Conservation (phyloP, 92 coral and sea anemone genomes). For the Palythoa grandis region DNA sequence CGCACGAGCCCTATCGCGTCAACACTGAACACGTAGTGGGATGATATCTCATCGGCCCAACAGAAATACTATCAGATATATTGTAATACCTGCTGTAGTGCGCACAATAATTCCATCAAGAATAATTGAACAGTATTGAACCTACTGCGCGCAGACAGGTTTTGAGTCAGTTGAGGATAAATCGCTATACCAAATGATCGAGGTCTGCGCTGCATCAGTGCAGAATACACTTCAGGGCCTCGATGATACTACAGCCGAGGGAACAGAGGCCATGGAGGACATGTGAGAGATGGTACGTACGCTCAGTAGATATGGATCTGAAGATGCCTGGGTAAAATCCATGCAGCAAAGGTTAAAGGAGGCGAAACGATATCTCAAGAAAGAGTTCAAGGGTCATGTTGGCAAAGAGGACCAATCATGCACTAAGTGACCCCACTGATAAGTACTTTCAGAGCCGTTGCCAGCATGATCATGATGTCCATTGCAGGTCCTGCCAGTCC, state of each 20-base stretch:
- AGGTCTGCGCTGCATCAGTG: conserved; percentile 62
- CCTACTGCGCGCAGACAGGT: conserved; percentile 47
- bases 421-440: conserved; percentile 59
- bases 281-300: conserved; percentile 43
- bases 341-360: conserved; percentile 53
- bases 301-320: conserved; percentile 48
- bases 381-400: conserved; percentile 63
- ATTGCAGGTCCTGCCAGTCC: conserved; percentile 54
- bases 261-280: conserved; percentile 64
- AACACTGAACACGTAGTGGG: conserved; percentile 57
- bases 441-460: conserved; percentile 33
- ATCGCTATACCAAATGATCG: conserved; percentile 63
- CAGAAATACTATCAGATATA: conserved; percentile 48
- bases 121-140: conserved; percentile 55
- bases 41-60: conserved; percentile 60
- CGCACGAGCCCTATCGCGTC: conserved; percentile 58
- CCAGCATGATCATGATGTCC: conserved; percentile 36
- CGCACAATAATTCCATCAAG: conserved; percentile 58
- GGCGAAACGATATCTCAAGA: conserved; percentile 61
- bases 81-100: conserved; percentile 63
- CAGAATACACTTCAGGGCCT: conserved; percentile 68
- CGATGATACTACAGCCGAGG: conserved; percentile 67
- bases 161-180: conserved; percentile 65
- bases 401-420: conserved; percentile 62
- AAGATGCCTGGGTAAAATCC: conserved; percentile 42